Evolutionary conservation across 2,797 vertebrate genomes (phyloP).

Genomic region (Aphelocoma californica): DNA sequence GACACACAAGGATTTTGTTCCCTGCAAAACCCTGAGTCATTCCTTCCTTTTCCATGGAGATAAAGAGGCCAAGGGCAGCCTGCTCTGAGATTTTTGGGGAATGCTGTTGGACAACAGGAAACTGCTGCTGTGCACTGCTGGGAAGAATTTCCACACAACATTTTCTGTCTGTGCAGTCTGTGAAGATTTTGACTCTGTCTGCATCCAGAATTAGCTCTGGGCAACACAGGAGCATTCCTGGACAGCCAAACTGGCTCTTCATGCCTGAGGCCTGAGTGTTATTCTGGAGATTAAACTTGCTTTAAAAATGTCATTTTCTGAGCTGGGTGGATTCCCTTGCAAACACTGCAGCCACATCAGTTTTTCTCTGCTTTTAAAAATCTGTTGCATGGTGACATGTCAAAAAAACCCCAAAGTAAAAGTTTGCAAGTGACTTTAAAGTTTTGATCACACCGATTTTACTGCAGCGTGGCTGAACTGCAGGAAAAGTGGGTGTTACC

Average conservation of each 20-base stretch:
- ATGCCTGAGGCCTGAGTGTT: neutral
- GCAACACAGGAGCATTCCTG: neutral
- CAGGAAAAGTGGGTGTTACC: rapidly evolving
- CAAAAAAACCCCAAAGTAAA: neutral
- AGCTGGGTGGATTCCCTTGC: neutral
- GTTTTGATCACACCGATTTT: neutral
- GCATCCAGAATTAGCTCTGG: neutral
- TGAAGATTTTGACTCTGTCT: neutral
- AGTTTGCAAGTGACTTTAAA: neutral
- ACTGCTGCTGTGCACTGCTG: neutral
- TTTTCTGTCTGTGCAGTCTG: neutral
- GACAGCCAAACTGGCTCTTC: neutral
- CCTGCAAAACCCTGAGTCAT: neutral
- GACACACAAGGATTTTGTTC: neutral
- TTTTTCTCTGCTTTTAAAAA: neutral
- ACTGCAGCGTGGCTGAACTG: neutral
- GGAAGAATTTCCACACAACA: neutral
- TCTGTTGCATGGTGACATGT: neutral
- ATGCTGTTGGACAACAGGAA: neutral
- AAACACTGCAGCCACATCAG: neutral
- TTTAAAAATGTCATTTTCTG: neutral
- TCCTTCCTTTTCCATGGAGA: neutral
- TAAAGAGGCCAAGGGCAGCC: neutral
- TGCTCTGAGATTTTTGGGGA: neutral
- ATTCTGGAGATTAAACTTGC: neutral